A percentile compares a stretch with the other conserved stretches of the same genome.
Evolutionary conservation across 2,888 invertebrate genomes (phyloP).

Genomic region (Epinotia ramella): DNA sequence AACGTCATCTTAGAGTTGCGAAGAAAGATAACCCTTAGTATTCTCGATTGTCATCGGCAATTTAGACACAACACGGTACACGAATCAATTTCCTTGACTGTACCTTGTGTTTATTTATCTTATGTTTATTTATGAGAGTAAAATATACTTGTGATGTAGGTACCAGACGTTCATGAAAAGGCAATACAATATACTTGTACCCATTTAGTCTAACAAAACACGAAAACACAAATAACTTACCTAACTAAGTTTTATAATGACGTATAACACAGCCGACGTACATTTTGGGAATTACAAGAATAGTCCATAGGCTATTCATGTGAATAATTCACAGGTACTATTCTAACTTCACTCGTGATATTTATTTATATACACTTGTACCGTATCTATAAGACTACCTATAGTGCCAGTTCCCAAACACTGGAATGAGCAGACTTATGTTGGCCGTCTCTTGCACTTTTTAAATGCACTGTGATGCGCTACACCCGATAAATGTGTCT

Average conservation of each 20-base stretch:
- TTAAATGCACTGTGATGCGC: not conserved
- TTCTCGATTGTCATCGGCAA: too few relatives aligned
- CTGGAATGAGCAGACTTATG: too few relatives aligned
- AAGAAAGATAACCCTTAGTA: too few relatives aligned
- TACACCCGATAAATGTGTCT: not conserved
- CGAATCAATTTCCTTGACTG: too few relatives aligned
- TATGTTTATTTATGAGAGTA: too few relatives aligned
- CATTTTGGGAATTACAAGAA: slow-evolving; percentile 26
- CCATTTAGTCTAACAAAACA: not conserved
- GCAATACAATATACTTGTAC: not conserved
- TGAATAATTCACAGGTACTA: not conserved
- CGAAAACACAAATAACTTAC: not conserved
- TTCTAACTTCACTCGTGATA: not conserved
- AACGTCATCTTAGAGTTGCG: too few relatives aligned
- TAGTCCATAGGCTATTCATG: slow-evolving; percentile 3
- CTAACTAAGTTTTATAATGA: not conserved
- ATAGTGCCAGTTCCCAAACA: too few relatives aligned
- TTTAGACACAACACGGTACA: too few relatives aligned
- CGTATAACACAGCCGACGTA: slow-evolving; percentile 25
- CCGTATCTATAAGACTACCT: not conserved
- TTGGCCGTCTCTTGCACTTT: too few relatives aligned
- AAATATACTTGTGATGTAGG: slow-evolving; percentile 3
- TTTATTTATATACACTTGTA: not conserved
- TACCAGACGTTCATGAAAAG: not conserved
- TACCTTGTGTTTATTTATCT: too few relatives aligned